Base-by-base conservation (phyloP, 2,113 vertebrate genomes). In the Hucho hucho region DNA sequence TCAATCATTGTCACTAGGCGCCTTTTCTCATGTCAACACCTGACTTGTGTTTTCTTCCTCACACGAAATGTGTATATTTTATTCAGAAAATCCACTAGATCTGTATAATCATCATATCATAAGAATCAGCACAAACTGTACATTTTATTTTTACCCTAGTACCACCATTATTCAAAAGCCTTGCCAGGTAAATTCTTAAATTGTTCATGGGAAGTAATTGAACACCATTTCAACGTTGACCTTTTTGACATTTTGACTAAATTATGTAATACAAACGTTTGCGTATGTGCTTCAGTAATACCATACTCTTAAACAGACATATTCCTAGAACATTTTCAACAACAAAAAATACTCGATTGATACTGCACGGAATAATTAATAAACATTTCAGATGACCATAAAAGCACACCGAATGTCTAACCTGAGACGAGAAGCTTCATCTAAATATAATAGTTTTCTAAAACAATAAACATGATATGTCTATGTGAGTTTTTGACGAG, bases 11-110 rank as follows among this genome's bases (percentile, higher is more conserved):
- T 2, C 64, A 32, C 26, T 66, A 29, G 47, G 47, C 47, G 72
- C 77, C 66, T 79, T 80, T 75, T 43, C 11, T 73, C 25, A 20
- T 47, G n/a, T 70, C 66, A 49, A 56, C 78, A 46, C 4, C 66
- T 2, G 63, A 66, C 16, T 75, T 90, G 89, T 92, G 90, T 87
- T 92, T 92, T 88, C 84, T 87, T 58, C 53, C 58, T 4, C 6
- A 76, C 1, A 28, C 6, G 69, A 73, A 70, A 2, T 28, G 78
- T 28, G 4, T 29, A 59, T 72, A 78, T 83, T 24, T 6, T 1
- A 24, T 13, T 46, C 24, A 0, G 74, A 26, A 79, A 76, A 16
- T 6, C 4, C 13, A 1, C 0, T 0, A 37, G 7, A 65, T 69
- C 1, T 4, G 6, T 3, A 13, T 6, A 13, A 75, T 72, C 75